Conservation (phyloP, 1,140 invertebrate genomes). For the Drosophila nebulosa region DNA sequence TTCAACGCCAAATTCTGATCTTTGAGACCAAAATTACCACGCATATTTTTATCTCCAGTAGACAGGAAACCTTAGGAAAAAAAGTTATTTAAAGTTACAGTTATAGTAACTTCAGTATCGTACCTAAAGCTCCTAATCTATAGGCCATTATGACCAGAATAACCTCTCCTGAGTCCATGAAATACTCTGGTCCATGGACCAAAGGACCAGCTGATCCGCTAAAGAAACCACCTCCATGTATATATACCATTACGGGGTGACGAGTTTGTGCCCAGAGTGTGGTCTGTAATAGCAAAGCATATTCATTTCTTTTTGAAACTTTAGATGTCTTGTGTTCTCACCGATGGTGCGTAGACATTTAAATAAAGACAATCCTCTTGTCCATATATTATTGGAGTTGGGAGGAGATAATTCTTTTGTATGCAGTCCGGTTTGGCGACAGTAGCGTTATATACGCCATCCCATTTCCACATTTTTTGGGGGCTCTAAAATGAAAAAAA, state of each 20-base stretch:
- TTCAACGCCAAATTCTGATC: constrained; percentile 82
- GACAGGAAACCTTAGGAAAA: constrained; percentile 60
- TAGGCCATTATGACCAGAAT: constrained; percentile 63
- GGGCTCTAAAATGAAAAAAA: constrained; percentile 58
- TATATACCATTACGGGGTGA: constrained; percentile 81
- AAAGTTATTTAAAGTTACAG: not conserved
- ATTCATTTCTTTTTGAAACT: not conserved
- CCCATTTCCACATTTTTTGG: constrained; percentile 31
- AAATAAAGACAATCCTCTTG: constrained; percentile 84
- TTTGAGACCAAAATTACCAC: constrained; percentile 84
- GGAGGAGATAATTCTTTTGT: constrained; percentile 66
- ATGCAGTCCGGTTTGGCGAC: constrained; percentile 46
- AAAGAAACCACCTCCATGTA: constrained; percentile 80
- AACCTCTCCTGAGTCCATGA: constrained; percentile 62
- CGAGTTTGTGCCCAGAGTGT: not conserved
- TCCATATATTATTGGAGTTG: constrained; percentile 49
- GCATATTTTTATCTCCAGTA: constrained; percentile 57
- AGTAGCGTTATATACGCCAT: constrained; percentile 45
- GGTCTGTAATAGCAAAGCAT: constrained; percentile 1
- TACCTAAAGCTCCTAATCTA: constrained; percentile 58
- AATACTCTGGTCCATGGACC: constrained; percentile 76
- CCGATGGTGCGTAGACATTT: constrained; percentile 84
- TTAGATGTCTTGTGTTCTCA: constrained; percentile 40
- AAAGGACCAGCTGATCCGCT: constrained; percentile 56
- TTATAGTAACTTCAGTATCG: too few relatives aligned